phyloP scores from a whole-genome alignment of 2,797 vertebrate genomes.

The Danio tinwini region DNA sequence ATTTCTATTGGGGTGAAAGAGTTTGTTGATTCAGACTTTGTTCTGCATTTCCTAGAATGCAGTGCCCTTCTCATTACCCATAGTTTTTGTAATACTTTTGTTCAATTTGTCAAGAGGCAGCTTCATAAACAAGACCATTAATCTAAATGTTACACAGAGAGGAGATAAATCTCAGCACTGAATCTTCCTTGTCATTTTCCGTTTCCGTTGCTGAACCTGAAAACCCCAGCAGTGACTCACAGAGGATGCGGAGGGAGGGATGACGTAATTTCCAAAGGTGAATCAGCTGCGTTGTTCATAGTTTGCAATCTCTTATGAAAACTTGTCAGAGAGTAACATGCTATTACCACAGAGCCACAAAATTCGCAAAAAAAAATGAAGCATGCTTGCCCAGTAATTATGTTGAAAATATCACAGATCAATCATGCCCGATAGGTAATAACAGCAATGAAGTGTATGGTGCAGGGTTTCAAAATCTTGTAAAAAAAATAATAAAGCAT shows the following conservation, averaged over 20 bases:
- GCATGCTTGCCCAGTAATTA: neutral
- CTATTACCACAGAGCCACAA: neutral
- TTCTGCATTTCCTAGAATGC: neutral
- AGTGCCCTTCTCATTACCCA: neutral
- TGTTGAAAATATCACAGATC: neutral
- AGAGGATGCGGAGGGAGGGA: neutral
- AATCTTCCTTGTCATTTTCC: slow-evolving; percentile 17
- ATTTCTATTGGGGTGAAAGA: no score
- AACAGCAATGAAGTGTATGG: neutral
- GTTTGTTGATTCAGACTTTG: no score
- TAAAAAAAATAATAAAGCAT: no score
- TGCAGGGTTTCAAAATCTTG: no score
- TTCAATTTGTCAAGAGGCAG: neutral
- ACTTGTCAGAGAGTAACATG: neutral
- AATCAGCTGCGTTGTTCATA: neutral
- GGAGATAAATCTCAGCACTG: neutral
- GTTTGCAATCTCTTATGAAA: neutral
- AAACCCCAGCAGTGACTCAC: neutral
- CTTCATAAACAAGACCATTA: neutral
- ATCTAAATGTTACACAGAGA: neutral
- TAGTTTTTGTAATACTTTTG: neutral
- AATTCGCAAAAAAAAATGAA: neutral
- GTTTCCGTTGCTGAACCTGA: neutral
- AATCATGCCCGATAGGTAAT: neutral
- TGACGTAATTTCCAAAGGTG: neutral